Percentiles rank a stretch among this genome's conserved stretches.
Evolutionary conservation across 2,888 invertebrate species (phyloP).

Genomic region (Tinea semifulvella): DNA sequence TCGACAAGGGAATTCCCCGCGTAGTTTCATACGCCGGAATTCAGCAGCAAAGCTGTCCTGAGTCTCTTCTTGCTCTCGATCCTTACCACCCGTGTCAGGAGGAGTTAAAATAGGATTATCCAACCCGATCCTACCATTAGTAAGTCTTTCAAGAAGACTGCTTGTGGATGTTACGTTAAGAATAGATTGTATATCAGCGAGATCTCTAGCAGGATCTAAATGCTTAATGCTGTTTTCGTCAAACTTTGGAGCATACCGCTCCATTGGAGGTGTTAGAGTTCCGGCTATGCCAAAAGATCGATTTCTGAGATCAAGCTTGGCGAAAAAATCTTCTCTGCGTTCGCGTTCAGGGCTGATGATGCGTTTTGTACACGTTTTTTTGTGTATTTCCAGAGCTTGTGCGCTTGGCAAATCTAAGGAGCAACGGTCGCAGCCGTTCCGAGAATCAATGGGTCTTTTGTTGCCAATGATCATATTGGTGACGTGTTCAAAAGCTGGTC

Average conservation of each 20-base stretch:
- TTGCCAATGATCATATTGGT: conserved; percentile 83
- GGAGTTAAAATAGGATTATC: conserved; percentile 54
- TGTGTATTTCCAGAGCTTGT: conserved; percentile 74
- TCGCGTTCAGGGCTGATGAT: conserved; percentile 65
- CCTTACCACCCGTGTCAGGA: conserved; percentile 47
- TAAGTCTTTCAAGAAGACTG: conserved; percentile 71
- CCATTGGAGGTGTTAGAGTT: conserved; percentile 52
- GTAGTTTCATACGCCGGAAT: conserved; percentile 87
- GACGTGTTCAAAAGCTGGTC: conserved; percentile 75
- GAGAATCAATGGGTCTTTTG: conserved; percentile 78
- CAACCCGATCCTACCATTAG: conserved; percentile 47
- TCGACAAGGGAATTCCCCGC: conserved; percentile 90
- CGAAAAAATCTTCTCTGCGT: conserved; percentile 81
- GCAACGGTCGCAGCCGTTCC: conserved; percentile 76
- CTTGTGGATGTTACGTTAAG: conserved; percentile 78
- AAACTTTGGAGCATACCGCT: conserved; percentile 48
- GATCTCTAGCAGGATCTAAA: conserved; percentile 73
- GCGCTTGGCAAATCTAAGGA: conserved; percentile 75
- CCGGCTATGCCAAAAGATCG: conserved; percentile 66
- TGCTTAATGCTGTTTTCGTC: conserved; percentile 54
- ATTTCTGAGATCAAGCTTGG: conserved; percentile 80
- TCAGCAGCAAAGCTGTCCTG: conserved; percentile 87
- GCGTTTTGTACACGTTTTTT: conserved; percentile 52
- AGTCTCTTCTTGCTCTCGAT: conserved; percentile 70
- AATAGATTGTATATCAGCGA: conserved; percentile 88